Evolutionary conservation across 2,797 vertebrate genomes (phyloP).

Genomic region (Taeniopygia guttata): DNA sequence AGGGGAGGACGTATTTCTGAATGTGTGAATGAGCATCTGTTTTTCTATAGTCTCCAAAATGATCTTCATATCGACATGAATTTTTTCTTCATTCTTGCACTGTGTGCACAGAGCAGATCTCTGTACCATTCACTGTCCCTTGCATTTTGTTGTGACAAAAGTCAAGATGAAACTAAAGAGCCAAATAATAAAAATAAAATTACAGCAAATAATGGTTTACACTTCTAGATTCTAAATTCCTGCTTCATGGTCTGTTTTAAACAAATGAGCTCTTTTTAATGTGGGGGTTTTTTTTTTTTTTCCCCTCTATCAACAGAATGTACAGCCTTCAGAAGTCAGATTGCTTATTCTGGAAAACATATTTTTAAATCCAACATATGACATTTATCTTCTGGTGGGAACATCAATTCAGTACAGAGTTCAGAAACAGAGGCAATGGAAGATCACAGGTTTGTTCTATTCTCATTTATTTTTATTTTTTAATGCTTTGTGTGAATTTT

Average conservation of each 20-base stretch:
- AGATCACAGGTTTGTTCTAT: conserved; percentile 85
- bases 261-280: background rate
- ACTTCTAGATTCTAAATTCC: background rate
- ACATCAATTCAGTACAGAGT: conserved; percentile 89
- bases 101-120: background rate
- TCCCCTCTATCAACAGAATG: conserved; percentile 76
- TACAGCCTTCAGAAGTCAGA: conserved; percentile 89
- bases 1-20: too few relatives aligned
- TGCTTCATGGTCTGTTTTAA: background rate
- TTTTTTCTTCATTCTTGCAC: background rate
- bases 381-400: conserved; percentile 89
- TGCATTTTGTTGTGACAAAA: background rate
- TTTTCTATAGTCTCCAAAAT: background rate
- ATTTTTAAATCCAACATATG: conserved; percentile 87
- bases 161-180: background rate
- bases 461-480: background rate
- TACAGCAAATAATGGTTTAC: background rate
- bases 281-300: background rate
- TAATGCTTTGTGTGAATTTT: background rate
- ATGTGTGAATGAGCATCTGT: background rate
- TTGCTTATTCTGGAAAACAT: conserved; percentile 97
- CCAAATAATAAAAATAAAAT: background rate
- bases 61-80: background rate
- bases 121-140: background rate
- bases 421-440: conserved; percentile 93